Evolutionary conservation across 2,888 invertebrate genomes (phyloP).

Genomic region (Blastobasis adustella): DNA sequence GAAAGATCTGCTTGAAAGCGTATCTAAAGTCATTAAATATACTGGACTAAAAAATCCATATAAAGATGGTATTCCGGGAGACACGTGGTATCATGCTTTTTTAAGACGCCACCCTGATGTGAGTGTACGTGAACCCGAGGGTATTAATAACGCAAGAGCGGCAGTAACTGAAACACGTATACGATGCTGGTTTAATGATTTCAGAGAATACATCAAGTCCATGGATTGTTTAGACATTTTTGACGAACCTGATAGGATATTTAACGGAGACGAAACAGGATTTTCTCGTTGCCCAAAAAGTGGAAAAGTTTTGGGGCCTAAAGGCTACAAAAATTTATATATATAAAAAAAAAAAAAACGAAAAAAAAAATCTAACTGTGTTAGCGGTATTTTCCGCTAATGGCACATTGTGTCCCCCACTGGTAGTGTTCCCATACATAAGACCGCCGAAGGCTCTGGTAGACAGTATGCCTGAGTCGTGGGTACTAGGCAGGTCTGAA

Average conservation of each 20-base stretch:
- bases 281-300: constrained; percentile 13
- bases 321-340: constrained; percentile 6
- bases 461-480: constrained; percentile 17
- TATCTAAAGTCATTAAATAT: constrained; percentile 2
- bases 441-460: constrained; percentile 12
- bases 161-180: too few species aligned
- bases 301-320: constrained; percentile 17
- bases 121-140: constrained; percentile 1
- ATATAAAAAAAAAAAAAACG: constrained; percentile 15
- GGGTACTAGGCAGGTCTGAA: constrained; percentile 19
- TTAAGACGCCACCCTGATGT: constrained; percentile 8
- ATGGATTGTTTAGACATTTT: background rate
- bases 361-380: constrained; percentile 29
- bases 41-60: constrained; percentile 1
- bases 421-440: constrained; percentile 17
- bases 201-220: too few species aligned
- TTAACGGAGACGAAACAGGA: constrained; percentile 16
- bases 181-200: too few species aligned
- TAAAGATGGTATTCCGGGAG: constrained; percentile 6
- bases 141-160: constrained; percentile 6
- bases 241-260: constrained; percentile 1
- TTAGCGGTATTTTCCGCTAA: constrained; percentile 20
- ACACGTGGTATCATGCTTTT: constrained; percentile 8
- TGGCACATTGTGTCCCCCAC: constrained; percentile 17
- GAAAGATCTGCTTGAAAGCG: constrained; percentile 3